Evolutionary conservation across 1,140 invertebrate genomes (phyloP).

Genomic region (Apis florea): DNA sequence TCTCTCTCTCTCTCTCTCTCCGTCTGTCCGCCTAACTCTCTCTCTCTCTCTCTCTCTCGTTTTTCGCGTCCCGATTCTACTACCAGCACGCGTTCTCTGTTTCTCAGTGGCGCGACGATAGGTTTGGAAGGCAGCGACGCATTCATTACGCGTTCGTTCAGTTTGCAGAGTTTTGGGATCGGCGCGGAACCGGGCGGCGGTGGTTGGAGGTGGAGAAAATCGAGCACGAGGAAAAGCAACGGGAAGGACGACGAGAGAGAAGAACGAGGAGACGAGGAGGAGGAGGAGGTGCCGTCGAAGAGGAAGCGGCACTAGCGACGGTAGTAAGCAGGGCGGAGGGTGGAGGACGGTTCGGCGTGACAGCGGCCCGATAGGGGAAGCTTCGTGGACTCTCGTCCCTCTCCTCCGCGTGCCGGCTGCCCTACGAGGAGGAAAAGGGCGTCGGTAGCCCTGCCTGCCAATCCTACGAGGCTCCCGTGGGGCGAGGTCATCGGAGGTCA

Average conservation of each 20-base stretch:
- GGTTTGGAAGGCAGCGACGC: conserved; percentile 61
- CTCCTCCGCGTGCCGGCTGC: neutral
- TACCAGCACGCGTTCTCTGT: neutral
- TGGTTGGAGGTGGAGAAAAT: conserved; percentile 40
- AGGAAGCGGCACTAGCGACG: conserved; percentile 1
- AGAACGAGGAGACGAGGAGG: conserved; percentile 37
- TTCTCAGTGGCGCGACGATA: conserved; percentile 40
- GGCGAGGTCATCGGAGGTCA: conserved; percentile 80
- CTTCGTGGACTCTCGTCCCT: conserved; percentile 40
- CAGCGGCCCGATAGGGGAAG: conserved; percentile 59
- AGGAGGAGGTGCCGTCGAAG: conserved; percentile 22
- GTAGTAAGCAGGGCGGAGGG: conserved; percentile 27
- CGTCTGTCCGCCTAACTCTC: no score
- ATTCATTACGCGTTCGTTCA: conserved; percentile 71
- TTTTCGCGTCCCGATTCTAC: neutral
- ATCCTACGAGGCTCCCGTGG: conserved; percentile 72
- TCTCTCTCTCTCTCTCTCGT: neutral
- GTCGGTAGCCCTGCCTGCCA: conserved; percentile 71
- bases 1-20: neutral
- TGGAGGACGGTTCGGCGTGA: conserved; percentile 75
- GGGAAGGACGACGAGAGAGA: conserved; percentile 45
- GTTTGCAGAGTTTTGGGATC: conserved; percentile 67
- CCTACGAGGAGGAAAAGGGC: conserved; percentile 58
- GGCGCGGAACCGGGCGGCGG: conserved; percentile 13
- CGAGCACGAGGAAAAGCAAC: conserved; percentile 50